A percentile compares a stretch with the other conserved stretches of the same genome.
phyloP scores from a whole-genome alignment of 2,888 invertebrate species.

The Amblyjoppa proteus region DNA sequence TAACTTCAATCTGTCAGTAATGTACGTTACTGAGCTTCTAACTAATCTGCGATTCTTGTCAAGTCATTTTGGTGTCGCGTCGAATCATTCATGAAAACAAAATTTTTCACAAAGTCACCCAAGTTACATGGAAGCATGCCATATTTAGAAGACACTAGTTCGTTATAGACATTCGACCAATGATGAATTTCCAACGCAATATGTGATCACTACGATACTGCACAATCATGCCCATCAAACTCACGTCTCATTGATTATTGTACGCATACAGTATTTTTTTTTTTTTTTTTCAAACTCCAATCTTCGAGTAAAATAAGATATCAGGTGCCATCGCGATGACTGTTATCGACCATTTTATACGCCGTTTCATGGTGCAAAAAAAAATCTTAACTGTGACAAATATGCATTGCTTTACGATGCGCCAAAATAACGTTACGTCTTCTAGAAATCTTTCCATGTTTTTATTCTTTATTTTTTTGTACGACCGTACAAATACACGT shows the following conservation, averaged over 20 bases:
- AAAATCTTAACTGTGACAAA: conserved; percentile 16
- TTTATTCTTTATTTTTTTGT: not conserved
- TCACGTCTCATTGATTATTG: conserved; percentile 33
- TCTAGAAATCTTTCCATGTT: not conserved
- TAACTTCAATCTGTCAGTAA: not conserved
- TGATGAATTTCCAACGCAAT: conserved; percentile 29
- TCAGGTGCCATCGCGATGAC: conserved; percentile 14
- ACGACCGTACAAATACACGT: not conserved
- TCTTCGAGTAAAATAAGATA: conserved; percentile 1
- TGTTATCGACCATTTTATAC: conserved; percentile 17
- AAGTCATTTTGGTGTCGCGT: not conserved
- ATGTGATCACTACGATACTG: conserved; percentile 27
- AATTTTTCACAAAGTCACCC: not conserved
- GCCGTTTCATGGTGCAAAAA: not conserved
- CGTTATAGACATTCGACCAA: conserved; percentile 32
- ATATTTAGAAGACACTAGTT: conserved; percentile 38
- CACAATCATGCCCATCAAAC: conserved; percentile 1
- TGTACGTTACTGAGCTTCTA: not conserved
- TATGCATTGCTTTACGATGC: not conserved
- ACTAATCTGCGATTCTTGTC: not conserved
- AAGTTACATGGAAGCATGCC: conserved; percentile 28
- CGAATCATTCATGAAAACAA: conserved; percentile 12
- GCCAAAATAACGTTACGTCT: not conserved
- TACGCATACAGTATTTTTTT: conserved; percentile 12
- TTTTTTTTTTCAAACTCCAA: not conserved